A percentile compares a stretch with the other conserved stretches of the same genome.
phyloP scores from a whole-genome alignment of 2,797 vertebrate species.

The Sandelia bainsii region DNA sequence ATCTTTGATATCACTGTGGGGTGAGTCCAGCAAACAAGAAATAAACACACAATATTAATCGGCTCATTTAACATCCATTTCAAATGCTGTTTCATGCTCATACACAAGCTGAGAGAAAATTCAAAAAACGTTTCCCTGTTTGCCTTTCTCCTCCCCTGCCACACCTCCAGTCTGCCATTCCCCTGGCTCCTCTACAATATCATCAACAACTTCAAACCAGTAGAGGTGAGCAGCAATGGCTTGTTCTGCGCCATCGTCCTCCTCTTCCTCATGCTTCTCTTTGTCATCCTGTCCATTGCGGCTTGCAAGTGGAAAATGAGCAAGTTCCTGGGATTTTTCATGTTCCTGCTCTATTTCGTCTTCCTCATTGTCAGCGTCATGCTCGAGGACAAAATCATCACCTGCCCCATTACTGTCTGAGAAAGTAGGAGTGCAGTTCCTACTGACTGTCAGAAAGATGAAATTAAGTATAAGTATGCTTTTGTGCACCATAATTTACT shows the following conservation, averaged over 20 bases:
- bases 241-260: constrained; percentile 98
- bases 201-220: constrained; percentile 84
- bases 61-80: neutral
- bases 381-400: constrained; percentile 93
- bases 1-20: constrained; percentile 99
- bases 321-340: constrained; percentile 92
- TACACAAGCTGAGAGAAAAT: neutral
- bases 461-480: constrained; percentile 4
- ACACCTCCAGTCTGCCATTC: constrained; percentile 90
- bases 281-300: constrained; percentile 96
- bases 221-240: constrained; percentile 97
- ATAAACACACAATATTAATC: neutral
- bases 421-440: constrained; percentile 8
- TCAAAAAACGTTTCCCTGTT: neutral
- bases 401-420: constrained; percentile 93
- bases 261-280: constrained; percentile 99
- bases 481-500: constrained; percentile 12
- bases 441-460: neutral
- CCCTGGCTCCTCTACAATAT: constrained; percentile 93
- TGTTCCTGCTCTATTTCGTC: constrained; percentile 96
- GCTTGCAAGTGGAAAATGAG: constrained; percentile 97
- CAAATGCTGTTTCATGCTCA: neutral
- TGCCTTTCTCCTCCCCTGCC: constrained; percentile 16
- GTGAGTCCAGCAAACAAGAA: constrained; percentile 80
- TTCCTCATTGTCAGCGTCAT: constrained; percentile 96